These are phyloP conservation scores for Lycophotia porphyrea DNA, from an alignment of 2,888 invertebrate species.

Conservation along the genomic window DNA sequence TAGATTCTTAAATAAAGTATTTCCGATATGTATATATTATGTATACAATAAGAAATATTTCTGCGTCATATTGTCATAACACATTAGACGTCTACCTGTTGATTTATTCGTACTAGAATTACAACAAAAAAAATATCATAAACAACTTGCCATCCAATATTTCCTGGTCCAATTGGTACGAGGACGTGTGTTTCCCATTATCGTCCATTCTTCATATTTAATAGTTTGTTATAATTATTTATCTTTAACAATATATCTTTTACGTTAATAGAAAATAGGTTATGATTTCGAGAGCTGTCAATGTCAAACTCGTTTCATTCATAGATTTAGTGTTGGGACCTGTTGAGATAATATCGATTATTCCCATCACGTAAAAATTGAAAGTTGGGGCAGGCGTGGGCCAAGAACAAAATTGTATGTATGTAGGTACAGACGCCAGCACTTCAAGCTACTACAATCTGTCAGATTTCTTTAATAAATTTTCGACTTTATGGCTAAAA, in stretches of 20 bases:
- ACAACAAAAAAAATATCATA: slow-evolving; percentile 67
- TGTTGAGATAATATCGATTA: not conserved
- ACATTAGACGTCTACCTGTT: slow-evolving; percentile 67
- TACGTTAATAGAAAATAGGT: slow-evolving; percentile 75
- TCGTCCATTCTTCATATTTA: slow-evolving; percentile 90
- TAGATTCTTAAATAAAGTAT: slow-evolving; percentile 33
- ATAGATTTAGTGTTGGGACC: slow-evolving; percentile 35
- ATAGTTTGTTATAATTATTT: slow-evolving; percentile 77
- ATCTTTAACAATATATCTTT: slow-evolving; percentile 74
- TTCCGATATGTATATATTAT: slow-evolving; percentile 50
- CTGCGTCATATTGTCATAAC: slow-evolving; percentile 71
- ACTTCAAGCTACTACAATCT: too few species aligned
- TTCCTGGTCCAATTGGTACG: slow-evolving; percentile 88
- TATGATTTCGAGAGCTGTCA: slow-evolving; percentile 67
- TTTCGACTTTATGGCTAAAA: too few species aligned
- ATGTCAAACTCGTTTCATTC: slow-evolving; percentile 52
- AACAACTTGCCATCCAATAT: slow-evolving; percentile 84
- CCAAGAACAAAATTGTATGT: too few species aligned
- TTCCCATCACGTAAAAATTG: slow-evolving; percentile 2
- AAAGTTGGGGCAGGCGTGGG: too few species aligned
- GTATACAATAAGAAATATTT: slow-evolving; percentile 61
- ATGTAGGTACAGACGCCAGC: too few species aligned
- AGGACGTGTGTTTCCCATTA: slow-evolving; percentile 85
- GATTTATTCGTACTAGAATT: slow-evolving; percentile 71
- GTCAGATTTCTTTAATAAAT: too few species aligned